phyloP scores from a whole-genome alignment of 1,140 invertebrate species.

The Achatina immaculata region DNA sequence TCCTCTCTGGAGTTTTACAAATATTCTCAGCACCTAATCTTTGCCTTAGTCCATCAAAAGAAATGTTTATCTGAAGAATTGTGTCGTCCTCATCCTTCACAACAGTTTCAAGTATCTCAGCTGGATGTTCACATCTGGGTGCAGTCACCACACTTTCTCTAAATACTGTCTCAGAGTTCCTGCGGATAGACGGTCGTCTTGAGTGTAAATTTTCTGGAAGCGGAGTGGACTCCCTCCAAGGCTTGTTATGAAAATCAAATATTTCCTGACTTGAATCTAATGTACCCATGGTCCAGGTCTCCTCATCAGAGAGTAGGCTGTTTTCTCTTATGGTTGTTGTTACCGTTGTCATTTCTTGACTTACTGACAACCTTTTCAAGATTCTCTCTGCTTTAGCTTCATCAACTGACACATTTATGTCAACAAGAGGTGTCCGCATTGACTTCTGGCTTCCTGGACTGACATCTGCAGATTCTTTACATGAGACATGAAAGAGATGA shows the following conservation, averaged over 20 bases:
- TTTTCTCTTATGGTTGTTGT: slow-evolving; percentile 26
- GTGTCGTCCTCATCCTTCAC: slow-evolving; percentile 30
- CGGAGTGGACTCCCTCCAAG: slow-evolving; percentile 14
- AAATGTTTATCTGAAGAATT: slow-evolving; percentile 36
- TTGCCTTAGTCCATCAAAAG: slow-evolving; percentile 34
- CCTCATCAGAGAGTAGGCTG: slow-evolving; percentile 19
- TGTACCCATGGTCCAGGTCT: not conserved
- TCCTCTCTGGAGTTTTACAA: slow-evolving; percentile 17
- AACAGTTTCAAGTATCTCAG: not conserved
- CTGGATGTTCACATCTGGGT: not conserved
- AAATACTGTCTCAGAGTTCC: slow-evolving; percentile 30
- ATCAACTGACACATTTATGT: slow-evolving; percentile 30
- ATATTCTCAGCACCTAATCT: not conserved
- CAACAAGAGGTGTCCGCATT: slow-evolving; percentile 7
- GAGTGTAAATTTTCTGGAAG: slow-evolving; percentile 2
- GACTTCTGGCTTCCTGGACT: not conserved
- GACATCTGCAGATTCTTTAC: not conserved
- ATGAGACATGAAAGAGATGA: not conserved
- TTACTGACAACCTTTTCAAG: not conserved
- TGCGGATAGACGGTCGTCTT: slow-evolving; percentile 17
- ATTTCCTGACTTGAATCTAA: not conserved
- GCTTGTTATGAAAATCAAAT: not conserved
- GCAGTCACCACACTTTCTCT: slow-evolving; percentile 14
- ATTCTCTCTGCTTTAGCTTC: slow-evolving; percentile 31
- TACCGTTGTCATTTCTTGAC: slow-evolving; percentile 24